These are phyloP conservation scores for Papilio demoleus DNA, from an alignment of 2,888 invertebrate genomes.

Conservation along the genomic window DNA sequence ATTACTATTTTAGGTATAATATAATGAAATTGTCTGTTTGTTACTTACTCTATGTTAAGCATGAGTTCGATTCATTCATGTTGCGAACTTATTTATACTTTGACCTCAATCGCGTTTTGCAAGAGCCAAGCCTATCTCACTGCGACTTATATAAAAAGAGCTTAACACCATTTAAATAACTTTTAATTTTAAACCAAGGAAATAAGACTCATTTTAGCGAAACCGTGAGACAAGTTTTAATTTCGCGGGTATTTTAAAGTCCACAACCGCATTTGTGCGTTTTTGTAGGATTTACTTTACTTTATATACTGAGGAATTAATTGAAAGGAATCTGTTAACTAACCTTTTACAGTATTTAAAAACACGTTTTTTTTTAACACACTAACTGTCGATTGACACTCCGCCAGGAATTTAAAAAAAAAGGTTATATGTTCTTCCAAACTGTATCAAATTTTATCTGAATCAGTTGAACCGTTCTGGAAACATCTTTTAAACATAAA, in stretches of 20 bases:
- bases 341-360: too few relatives aligned
- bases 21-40: slow-evolving; percentile 23
- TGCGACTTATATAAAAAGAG: slow-evolving; percentile 19
- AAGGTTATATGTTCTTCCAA: too few relatives aligned
- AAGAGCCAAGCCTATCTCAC: slow-evolving; percentile 52
- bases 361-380: too few relatives aligned
- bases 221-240: background rate
- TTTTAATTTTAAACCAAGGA: background rate
- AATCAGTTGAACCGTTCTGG: too few relatives aligned
- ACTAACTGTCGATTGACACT: too few relatives aligned
- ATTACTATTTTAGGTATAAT: background rate
- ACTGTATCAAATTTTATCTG: too few relatives aligned
- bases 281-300: slow-evolving; percentile 16
- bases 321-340: slow-evolving; percentile 19
- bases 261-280: slow-evolving; percentile 26
- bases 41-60: slow-evolving; percentile 41
- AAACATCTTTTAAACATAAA: too few relatives aligned
- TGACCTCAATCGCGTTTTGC: slow-evolving; percentile 59
- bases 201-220: background rate
- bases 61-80: slow-evolving; percentile 48
- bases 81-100: slow-evolving; percentile 52
- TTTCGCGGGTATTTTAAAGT: slow-evolving; percentile 21
- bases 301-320: too few relatives aligned
- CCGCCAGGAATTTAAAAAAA: too few relatives aligned
- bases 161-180: slow-evolving; percentile 24